Evolutionary conservation across 2,888 invertebrate species (phyloP).

Genomic region (Minunthozetes semirufus): DNA sequence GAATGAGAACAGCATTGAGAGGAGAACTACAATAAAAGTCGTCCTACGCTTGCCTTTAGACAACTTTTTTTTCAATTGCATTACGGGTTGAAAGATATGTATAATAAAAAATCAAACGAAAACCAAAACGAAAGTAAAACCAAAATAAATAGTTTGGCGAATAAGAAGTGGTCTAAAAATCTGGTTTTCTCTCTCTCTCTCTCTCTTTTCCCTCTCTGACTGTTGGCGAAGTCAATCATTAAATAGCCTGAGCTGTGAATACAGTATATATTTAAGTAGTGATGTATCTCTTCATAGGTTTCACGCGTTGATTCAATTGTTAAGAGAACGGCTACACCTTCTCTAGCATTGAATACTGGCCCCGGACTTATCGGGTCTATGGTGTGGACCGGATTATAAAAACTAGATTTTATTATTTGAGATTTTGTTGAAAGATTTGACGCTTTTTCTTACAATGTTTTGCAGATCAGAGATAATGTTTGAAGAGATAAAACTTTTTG

Average conservation of each 20-base stretch:
- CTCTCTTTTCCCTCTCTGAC: background rate
- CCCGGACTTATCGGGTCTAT: background rate
- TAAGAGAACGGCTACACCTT: conserved; percentile 4
- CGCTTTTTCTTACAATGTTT: background rate
- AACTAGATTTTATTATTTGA: background rate
- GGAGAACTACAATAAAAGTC: conserved; percentile 1
- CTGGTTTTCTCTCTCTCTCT: background rate
- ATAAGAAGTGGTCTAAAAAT: conserved; percentile 12
- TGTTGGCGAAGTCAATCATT: background rate
- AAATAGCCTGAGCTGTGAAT: background rate
- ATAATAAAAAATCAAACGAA: background rate
- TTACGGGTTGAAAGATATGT: conserved; percentile 2
- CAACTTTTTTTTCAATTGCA: conserved; percentile 1
- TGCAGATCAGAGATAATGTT: background rate
- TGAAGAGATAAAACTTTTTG: background rate
- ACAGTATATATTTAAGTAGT: conserved; percentile 7
- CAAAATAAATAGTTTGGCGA: conserved; percentile 14
- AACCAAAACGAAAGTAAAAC: background rate
- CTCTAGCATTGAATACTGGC: background rate
- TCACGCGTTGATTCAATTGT: conserved; percentile 19
- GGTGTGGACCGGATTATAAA: background rate
- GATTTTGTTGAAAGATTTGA: background rate
- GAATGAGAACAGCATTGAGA: background rate
- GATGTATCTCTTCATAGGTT: background rate
- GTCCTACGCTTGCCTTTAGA: background rate